Conservation (phyloP, 2,113 vertebrate genomes). For the Platichthys stellatus region DNA sequence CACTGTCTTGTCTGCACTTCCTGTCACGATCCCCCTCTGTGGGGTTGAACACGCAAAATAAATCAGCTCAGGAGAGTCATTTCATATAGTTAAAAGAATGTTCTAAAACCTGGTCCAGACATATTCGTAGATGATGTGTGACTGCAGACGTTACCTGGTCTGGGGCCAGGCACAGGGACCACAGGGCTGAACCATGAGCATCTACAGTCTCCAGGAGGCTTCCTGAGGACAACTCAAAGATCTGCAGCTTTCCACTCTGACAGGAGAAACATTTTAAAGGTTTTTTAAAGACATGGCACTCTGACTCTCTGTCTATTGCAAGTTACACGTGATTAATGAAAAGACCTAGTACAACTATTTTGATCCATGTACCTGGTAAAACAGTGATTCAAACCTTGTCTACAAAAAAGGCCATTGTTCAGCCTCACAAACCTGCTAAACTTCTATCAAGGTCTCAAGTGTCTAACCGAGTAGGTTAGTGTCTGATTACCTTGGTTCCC, state of each 20-base stretch:
- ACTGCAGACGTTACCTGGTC: constrained; percentile 89
- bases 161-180: constrained; percentile 92
- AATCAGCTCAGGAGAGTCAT: not conserved
- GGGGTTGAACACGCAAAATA: not conserved
- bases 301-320: no score
- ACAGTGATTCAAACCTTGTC: no score
- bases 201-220: constrained; percentile 85
- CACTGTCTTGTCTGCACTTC: constrained; percentile 93
- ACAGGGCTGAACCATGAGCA: constrained; percentile 89
- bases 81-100: no score
- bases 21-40: constrained; percentile 92
- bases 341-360: no score
- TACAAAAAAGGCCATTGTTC: no score
- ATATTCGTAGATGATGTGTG: not conserved
- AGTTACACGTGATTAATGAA: no score
- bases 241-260: constrained; percentile 93
- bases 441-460: not conserved
- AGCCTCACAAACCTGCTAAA: not conserved
- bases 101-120: not conserved
- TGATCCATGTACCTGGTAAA: no score
- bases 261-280: constrained; percentile 1
- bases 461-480: not conserved
- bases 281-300: no score
- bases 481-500: constrained; percentile 89
- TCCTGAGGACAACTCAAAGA: constrained; percentile 94